These are phyloP conservation scores for Monochamus saltuarius DNA, from an alignment of 1,140 invertebrate species.

Conservation along the genomic window DNA sequence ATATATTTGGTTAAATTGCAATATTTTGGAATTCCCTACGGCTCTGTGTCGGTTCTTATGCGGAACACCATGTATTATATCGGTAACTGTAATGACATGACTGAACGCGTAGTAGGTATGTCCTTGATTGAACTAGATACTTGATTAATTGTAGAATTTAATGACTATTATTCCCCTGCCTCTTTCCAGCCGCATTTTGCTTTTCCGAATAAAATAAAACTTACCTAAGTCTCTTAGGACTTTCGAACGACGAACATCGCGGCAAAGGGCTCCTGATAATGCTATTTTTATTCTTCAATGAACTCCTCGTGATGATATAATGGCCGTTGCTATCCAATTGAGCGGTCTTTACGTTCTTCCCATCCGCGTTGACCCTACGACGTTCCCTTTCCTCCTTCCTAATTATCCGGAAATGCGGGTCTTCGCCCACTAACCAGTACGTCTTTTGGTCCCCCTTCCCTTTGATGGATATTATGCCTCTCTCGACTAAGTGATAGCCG, in stretches of 20 bases:
- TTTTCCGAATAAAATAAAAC: background rate
- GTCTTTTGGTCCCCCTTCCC: constrained; percentile 83
- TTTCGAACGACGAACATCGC: constrained; percentile 75
- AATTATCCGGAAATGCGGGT: constrained; percentile 56
- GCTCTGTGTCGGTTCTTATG: too few species aligned
- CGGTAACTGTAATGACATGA: too few species aligned
- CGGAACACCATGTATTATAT: too few species aligned
- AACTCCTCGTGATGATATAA: constrained; percentile 58
- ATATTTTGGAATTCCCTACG: too few species aligned
- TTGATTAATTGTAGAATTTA: too few species aligned
- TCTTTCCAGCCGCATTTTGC: background rate
- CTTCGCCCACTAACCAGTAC: constrained; percentile 84
- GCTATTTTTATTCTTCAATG: constrained; percentile 59
- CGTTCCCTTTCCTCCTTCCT: constrained; percentile 58
- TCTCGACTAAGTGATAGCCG: constrained; percentile 75
- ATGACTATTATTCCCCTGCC: background rate
- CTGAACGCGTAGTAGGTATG: too few species aligned
- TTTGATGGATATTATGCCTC: constrained; percentile 82
- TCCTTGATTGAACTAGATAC: too few species aligned
- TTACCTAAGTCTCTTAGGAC: constrained; percentile 69
- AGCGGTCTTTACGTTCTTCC: constrained; percentile 30
- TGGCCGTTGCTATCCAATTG: constrained; percentile 41
- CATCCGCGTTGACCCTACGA: constrained; percentile 45
- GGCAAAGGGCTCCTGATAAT: constrained; percentile 51
- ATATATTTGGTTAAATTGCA: too few species aligned